Conservation (phyloP, 2,113 vertebrate species). For the Microtus montanus region DNA sequence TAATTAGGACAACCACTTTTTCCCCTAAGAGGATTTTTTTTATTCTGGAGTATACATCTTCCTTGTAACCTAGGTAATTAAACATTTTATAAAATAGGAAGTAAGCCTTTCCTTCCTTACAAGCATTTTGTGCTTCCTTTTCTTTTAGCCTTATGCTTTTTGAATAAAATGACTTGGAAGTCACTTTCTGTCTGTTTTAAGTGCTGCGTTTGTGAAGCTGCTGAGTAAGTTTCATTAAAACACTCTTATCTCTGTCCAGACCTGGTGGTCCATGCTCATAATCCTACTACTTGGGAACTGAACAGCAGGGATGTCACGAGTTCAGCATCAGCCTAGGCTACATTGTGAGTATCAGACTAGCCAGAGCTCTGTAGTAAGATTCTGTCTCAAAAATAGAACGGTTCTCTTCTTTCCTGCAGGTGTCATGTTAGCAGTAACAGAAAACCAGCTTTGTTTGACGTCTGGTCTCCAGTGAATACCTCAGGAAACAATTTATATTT, state of each 20-base stretch:
- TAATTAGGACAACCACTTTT: slow-evolving; percentile 60
- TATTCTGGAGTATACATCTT: slow-evolving; percentile 45
- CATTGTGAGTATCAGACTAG: not conserved
- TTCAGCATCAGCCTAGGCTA: not conserved
- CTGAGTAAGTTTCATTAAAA: slow-evolving; percentile 39
- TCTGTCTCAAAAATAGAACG: not conserved
- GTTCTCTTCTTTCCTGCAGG: slow-evolving; percentile 4
- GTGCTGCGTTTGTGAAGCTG: slow-evolving; percentile 36
- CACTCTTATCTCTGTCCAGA: not conserved
- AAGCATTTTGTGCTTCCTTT: slow-evolving; percentile 52
- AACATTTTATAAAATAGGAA: slow-evolving; percentile 3
- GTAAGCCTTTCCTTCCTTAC: slow-evolving; percentile 6
- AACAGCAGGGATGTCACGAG: not conserved
- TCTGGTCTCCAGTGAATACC: slow-evolving; percentile 22
- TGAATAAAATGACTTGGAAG: slow-evolving; percentile 11
- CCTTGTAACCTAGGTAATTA: slow-evolving; percentile 65
- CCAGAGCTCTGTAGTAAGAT: not conserved
- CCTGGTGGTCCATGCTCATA: not conserved
- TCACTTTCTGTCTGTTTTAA: slow-evolving; percentile 44
- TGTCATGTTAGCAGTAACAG: slow-evolving; percentile 51
- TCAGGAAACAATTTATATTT: slow-evolving; percentile 52
- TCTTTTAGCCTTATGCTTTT: slow-evolving; percentile 57
- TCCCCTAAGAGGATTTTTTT: not conserved
- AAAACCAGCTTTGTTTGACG: slow-evolving; percentile 61
- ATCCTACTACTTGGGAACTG: not conserved